A percentile compares a stretch with the other conserved stretches of the same genome.
These are phyloP conservation scores for Promerops cafer DNA, from an alignment of 2,113 vertebrate genomes.

Conservation along the genomic window DNA sequence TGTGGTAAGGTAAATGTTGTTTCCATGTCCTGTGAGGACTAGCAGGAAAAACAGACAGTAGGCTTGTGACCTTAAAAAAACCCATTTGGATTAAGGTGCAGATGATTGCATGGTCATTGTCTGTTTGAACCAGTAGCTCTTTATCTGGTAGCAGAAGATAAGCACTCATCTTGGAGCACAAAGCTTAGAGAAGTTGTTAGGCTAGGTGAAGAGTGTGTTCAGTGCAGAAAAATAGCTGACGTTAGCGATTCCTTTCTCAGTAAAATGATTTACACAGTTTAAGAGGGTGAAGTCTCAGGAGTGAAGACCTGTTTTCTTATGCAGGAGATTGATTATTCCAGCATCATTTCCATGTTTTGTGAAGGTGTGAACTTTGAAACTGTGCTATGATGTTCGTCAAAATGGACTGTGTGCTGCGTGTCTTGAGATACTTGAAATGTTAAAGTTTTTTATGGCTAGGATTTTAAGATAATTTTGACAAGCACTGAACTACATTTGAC, in stretches of 20 bases:
- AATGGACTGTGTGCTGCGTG: background rate
- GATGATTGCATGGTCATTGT: background rate
- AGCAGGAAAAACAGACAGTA: background rate
- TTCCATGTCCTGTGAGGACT: background rate
- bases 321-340: background rate
- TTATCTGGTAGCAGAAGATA: slow-evolving; percentile 52
- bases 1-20: background rate
- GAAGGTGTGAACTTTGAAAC: background rate
- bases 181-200: background rate
- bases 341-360: background rate
- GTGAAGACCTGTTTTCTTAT: background rate
- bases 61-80: slow-evolving; percentile 32
- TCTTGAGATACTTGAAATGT: background rate
- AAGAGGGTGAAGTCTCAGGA: background rate
- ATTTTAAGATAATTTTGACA: background rate
- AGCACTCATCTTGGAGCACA: background rate
- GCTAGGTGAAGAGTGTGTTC: background rate
- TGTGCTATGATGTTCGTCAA: background rate
- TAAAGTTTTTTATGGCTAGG: background rate
- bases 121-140: slow-evolving; percentile 32
- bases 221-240: background rate
- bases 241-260: background rate
- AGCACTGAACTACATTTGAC: background rate
- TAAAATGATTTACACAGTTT: background rate
- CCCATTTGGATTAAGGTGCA: slow-evolving; percentile 23